These are phyloP conservation scores for Xyrichtys novacula DNA, from an alignment of 2,797 vertebrate species.

Conservation along the genomic window DNA sequence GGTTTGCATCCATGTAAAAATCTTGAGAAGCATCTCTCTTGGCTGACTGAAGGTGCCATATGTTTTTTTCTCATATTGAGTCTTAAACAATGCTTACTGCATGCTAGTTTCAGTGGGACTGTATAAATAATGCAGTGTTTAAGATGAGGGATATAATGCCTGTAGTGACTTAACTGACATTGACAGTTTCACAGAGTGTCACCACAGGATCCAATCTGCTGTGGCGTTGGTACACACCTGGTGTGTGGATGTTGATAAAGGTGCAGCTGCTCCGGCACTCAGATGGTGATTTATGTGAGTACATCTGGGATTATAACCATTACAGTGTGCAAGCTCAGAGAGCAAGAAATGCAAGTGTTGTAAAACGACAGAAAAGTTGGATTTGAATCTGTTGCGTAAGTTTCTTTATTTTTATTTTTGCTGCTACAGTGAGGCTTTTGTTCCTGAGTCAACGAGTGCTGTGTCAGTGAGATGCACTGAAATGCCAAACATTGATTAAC, in stretches of 20 bases:
- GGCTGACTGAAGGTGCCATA: background rate
- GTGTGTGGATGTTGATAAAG: background rate
- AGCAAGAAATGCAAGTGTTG: background rate
- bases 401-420: too few species aligned
- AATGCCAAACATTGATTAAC: background rate
- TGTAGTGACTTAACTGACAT: background rate
- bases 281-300: background rate
- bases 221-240: background rate
- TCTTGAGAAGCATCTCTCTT: background rate
- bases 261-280: background rate
- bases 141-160: background rate
- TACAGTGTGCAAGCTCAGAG: background rate
- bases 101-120: background rate
- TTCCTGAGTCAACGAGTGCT: background rate
- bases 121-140: background rate
- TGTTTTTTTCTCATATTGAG: background rate
- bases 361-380: background rate
- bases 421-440: background rate
- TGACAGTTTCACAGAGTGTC: background rate
- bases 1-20: background rate
- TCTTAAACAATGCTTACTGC: background rate
- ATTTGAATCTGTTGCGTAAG: background rate
- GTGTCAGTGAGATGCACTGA: background rate
- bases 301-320: constrained; percentile 2
- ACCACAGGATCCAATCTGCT: background rate